Evolutionary conservation across 2,797 vertebrate species (phyloP).

Genomic region (Myotis daubentonii): DNA sequence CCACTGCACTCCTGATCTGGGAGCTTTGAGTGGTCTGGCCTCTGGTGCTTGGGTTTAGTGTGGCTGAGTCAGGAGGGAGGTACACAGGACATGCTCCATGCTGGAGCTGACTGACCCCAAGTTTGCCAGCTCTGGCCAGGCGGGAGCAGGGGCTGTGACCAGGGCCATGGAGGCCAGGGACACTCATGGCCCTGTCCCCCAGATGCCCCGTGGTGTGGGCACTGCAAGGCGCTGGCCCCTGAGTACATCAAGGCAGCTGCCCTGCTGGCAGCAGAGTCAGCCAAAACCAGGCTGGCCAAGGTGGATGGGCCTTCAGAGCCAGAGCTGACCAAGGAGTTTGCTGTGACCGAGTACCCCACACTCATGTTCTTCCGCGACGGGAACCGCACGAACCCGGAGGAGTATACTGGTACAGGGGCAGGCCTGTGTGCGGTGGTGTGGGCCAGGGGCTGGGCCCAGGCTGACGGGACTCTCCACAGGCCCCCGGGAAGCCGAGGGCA

Average conservation of each 20-base stretch:
- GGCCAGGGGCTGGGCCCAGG: neutral
- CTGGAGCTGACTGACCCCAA: neutral
- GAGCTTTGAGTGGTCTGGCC: neutral
- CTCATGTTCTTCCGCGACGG: conserved; percentile 91
- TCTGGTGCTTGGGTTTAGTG: neutral
- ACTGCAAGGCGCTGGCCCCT: conserved; percentile 90
- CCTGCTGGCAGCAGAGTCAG: conserved; percentile 84
- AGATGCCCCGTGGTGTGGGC: conserved; percentile 94
- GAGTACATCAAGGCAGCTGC: conserved; percentile 87
- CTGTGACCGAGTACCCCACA: conserved; percentile 86
- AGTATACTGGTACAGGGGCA: conserved; percentile 86
- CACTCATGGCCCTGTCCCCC: conserved; percentile 27
- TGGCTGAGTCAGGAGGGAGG: neutral
- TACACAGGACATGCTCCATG: neutral
- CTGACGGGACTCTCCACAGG: conserved; percentile 81
- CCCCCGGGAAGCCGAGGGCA: conserved; percentile 83
- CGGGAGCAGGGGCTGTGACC: neutral
- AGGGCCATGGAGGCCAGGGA: neutral
- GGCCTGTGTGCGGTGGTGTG: rapidly evolving
- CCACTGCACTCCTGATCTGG: rapidly evolving
- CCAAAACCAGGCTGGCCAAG: conserved; percentile 87
- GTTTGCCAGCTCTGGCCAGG: neutral
- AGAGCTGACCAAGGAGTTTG: conserved; percentile 89
- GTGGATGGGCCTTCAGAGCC: conserved; percentile 88
- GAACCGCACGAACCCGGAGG: conserved; percentile 87